These are phyloP conservation scores for Neostethus bicornis DNA, from an alignment of 2,797 vertebrate species.

Conservation along the genomic window DNA sequence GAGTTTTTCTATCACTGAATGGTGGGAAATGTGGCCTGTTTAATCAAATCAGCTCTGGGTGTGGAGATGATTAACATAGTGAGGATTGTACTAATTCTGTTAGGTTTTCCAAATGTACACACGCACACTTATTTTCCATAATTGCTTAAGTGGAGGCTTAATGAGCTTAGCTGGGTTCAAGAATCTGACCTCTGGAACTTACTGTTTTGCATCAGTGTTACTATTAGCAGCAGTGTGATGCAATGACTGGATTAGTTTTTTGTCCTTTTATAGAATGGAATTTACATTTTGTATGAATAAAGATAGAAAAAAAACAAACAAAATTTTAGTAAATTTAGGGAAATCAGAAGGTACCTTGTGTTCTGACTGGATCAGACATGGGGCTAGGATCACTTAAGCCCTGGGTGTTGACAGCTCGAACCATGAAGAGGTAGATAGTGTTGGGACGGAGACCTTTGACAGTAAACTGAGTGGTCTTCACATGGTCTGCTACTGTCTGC, in stretches of 20 bases:
- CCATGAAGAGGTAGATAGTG: constrained; percentile 99
- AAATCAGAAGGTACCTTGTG: constrained; percentile 86
- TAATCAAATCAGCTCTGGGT: constrained; percentile 75
- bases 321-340: background rate
- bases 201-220: constrained; percentile 31
- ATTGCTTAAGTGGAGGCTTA: constrained; percentile 69
- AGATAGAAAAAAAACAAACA: constrained; percentile 6
- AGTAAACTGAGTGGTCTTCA: constrained; percentile 90
- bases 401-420: constrained; percentile 92
- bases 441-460: constrained; percentile 93
- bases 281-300: constrained; percentile 14
- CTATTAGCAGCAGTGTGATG: constrained; percentile 36
- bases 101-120: constrained; percentile 69
- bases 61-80: constrained; percentile 74
- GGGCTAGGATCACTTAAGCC: constrained; percentile 97
- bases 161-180: constrained; percentile 60
- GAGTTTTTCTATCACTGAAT: constrained; percentile 68
- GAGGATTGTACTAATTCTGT: constrained; percentile 69
- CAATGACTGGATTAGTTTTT: constrained; percentile 38
- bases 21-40: constrained; percentile 63
- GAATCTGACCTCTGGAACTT: constrained; percentile 60
- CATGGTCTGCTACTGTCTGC: constrained; percentile 96
- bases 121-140: constrained; percentile 73
- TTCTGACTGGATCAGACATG: constrained; percentile 96
- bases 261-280: constrained; percentile 22